These are phyloP conservation scores for Macroteleia sp. DNA, from an alignment of 2,888 invertebrate species.

Conservation along the genomic window DNA sequence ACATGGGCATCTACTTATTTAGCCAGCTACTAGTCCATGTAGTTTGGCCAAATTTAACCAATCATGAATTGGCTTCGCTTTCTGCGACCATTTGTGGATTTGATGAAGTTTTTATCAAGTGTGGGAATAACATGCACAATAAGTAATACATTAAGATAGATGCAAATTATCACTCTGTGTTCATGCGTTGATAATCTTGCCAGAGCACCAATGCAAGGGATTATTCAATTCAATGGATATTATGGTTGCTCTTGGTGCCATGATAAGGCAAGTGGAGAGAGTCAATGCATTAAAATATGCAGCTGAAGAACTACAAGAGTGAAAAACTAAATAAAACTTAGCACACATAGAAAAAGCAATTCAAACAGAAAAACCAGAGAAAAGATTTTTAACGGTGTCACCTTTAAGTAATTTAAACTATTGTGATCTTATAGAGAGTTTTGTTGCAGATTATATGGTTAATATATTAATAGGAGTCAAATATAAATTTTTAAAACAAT, in stretches of 20 bases:
- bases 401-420: constrained; percentile 9
- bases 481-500: constrained; percentile 20
- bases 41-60: constrained; percentile 48
- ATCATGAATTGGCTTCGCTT: constrained; percentile 40
- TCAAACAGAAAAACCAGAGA: not conserved
- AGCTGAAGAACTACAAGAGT: not conserved
- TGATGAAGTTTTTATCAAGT: constrained; percentile 29
- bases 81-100: constrained; percentile 29
- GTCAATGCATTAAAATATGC: constrained; percentile 17
- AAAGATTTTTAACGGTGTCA: constrained; percentile 11
- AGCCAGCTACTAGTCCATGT: too few species aligned
- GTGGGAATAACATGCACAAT: constrained; percentile 17
- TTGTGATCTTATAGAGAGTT: constrained; percentile 52
- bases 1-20: too few species aligned
- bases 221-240: too few species aligned
- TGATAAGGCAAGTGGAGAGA: constrained; percentile 16
- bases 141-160: constrained; percentile 4
- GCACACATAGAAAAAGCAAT: not conserved
- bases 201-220: too few species aligned
- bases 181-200: constrained; percentile 58
- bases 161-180: constrained; percentile 39
- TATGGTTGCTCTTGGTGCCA: too few species aligned
- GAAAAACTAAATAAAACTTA: not conserved
- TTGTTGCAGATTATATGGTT: constrained; percentile 58
- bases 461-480: constrained; percentile 26